Evolutionary conservation across 2,888 invertebrate genomes (phyloP), one percentile per base, ranked within the genome.

Genomic region (Trichogramma evanescens): DNA sequence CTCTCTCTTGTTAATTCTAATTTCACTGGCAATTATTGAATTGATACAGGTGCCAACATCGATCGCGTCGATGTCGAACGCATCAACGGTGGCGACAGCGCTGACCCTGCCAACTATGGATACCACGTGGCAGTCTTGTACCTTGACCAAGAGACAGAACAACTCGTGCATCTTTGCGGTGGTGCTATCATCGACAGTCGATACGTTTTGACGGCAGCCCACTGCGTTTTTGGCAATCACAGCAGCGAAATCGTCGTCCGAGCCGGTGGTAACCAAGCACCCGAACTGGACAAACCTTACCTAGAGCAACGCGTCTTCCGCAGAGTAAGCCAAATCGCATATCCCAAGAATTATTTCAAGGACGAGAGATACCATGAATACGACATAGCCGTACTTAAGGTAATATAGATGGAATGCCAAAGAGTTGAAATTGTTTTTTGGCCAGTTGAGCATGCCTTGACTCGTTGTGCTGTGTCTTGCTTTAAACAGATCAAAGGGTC

Each of bases 361-460:
- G 50, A 43, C 8, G 10, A 39, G 3, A 38, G 54, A 6, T 10
- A 40, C 6, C 58, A 58, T 44, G 54, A 54, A 6, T 42, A 56
- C 13, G 56, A 60, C 9, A 56, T 60, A 6, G 56, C 56, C 7
- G 13, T 60, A 39, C 8, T 60, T 1, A 60, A 60, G 52, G 60
- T 60, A 10, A 10, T 6, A 39, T 26, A 26, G 26, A 1, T 26
- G 26, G 26, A 26, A 26, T 26, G 26, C 26, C 26, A 26, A 26
- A 26, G 26, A 26, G 26, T 26, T 26, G 3, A 26, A 26, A 26
- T 26, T 26, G 13, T 26, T 26, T 26, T 26, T 26, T 26, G 26
- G 26, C 26, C 26, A 26, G 26, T 1, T 26, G 26, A 26, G 26
- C 26, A 26, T 26, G 26, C 26, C 26, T 26, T 26, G 26, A 26